Base-by-base conservation (phyloP, 2,888 invertebrate species). In the Drosophila siamana region DNA sequence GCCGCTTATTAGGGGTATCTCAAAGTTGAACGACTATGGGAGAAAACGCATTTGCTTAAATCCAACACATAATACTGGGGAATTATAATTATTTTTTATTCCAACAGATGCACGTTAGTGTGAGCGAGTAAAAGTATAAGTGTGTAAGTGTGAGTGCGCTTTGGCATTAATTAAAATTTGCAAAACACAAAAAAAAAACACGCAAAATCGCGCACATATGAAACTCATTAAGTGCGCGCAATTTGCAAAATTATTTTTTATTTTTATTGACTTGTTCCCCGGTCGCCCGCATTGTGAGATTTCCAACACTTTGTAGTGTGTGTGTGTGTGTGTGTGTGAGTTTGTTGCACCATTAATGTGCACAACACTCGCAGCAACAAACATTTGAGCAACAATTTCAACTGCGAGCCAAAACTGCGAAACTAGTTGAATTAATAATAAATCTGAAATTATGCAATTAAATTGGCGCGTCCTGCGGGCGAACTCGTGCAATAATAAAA, bases 201-300 rank as follows among this genome's bases (percentile, higher is more conserved):
- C 19, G 19, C 19, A 19, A 19, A 36, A 63, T 22, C 15, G 48
- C 65, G 51, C 70, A 73, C 77, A 80, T 76, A 70, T 70, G 76
- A 51, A 67, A 71, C 83, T 80, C 78, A 86, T 86, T 86, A 86
- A 76, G 66, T 73, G 69, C 26, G 69, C 59, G 52, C 80, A 82
- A 70, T 82, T 86, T 74, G 72, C 69, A 67, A 82, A 83, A 80
- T 86, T 69, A 78, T 75, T 85, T 83, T 77, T 81, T 80, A 85
- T 83, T 84, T 85, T 86, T 80, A 84, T 84, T 80, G 86, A 83
- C 72, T 76, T 63, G 78, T 64, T 69, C 74, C 47, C 70, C 52
- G 59, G 52, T 57, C 26, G 69, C 47, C 65, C 47, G 69, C 54
- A 78, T 54, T 51, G 56, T 22, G 63, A 75, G 72, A 62, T 80